Percentiles rank a stretch among this genome's conserved stretches.
phyloP scores from a whole-genome alignment of 2,888 invertebrate species.

The Athrips mouffetella region DNA sequence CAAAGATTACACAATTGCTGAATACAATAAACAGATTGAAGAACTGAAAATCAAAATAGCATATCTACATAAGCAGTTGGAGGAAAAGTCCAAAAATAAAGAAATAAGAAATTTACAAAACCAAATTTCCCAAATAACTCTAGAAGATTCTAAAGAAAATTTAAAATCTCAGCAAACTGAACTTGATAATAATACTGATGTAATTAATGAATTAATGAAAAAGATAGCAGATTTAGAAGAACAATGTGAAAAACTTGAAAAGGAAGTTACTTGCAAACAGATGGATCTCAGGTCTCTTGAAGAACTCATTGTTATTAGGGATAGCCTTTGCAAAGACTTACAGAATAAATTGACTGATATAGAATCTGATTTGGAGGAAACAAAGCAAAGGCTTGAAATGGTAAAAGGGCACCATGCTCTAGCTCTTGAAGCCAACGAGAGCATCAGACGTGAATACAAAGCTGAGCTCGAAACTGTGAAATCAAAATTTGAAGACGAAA shows the following conservation, averaged over 20 bases:
- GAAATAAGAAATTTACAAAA: slow-evolving; percentile 37
- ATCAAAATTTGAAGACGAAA: slow-evolving; percentile 68
- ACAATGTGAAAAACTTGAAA: slow-evolving; percentile 57
- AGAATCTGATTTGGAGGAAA: slow-evolving; percentile 58
- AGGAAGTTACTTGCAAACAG: slow-evolving; percentile 63
- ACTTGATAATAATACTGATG: slow-evolving; percentile 18
- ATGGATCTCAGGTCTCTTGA: slow-evolving; percentile 62
- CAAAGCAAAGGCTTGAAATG: slow-evolving; percentile 67
- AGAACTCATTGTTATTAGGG: slow-evolving; percentile 64
- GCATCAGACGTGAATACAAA: slow-evolving; percentile 70
- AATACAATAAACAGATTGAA: slow-evolving; percentile 67
- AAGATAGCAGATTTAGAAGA: slow-evolving; percentile 51
- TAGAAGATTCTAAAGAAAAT: slow-evolving; percentile 25
- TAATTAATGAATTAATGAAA: slow-evolving; percentile 40
- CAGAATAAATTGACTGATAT: slow-evolving; percentile 61
- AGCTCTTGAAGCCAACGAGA: slow-evolving; percentile 72
- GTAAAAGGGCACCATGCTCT: slow-evolving; percentile 72
- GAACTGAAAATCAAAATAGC: slow-evolving; percentile 60
- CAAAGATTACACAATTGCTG: slow-evolving; percentile 63
- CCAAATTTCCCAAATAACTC: slow-evolving; percentile 35
- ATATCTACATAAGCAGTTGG: slow-evolving; percentile 42
- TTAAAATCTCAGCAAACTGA: too few species aligned
- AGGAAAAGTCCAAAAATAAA: slow-evolving; percentile 29
- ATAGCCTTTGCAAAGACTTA: slow-evolving; percentile 66
- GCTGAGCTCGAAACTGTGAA: slow-evolving; percentile 64